phyloP scores from a whole-genome alignment of 2,113 vertebrate species.

The Pseudopodoces humilis region DNA sequence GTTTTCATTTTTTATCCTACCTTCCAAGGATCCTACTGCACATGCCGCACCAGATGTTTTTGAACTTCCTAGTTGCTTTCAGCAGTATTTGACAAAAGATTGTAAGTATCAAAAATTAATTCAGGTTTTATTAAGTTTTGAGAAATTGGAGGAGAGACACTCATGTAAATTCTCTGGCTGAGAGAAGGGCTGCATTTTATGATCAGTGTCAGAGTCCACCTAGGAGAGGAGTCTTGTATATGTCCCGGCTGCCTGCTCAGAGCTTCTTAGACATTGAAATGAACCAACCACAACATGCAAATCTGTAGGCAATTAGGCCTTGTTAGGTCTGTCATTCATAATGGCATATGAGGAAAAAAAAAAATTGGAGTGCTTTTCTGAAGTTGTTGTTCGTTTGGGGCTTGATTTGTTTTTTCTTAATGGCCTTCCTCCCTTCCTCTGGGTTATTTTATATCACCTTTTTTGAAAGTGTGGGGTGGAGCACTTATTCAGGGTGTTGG shows the following conservation, averaged over 20 bases:
- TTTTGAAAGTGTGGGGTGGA: neutral
- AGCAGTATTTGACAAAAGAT: neutral
- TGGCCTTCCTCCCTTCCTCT: neutral
- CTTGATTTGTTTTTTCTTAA: too few relatives aligned
- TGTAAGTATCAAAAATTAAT: neutral
- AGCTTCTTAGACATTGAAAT: neutral
- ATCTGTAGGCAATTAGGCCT: neutral
- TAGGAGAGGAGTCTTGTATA: neutral
- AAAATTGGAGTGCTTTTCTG: neutral
- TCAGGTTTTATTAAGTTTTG: neutral
- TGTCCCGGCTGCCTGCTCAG: neutral
- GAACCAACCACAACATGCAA: neutral
- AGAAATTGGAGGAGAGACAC: neutral
- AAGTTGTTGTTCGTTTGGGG: neutral
- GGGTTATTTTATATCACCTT: neutral
- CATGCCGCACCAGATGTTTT: neutral
- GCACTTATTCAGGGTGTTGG: neutral
- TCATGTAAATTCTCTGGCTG: neutral
- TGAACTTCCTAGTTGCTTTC: neutral
- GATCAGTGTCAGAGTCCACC: neutral
- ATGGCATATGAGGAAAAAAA: neutral
- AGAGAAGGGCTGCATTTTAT: neutral
- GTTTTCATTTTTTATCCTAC: neutral
- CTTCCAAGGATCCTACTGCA: neutral
- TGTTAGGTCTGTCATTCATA: neutral